Evolutionary conservation across 2,888 invertebrate species (phyloP).

Genomic region (Ophion ventricosus): DNA sequence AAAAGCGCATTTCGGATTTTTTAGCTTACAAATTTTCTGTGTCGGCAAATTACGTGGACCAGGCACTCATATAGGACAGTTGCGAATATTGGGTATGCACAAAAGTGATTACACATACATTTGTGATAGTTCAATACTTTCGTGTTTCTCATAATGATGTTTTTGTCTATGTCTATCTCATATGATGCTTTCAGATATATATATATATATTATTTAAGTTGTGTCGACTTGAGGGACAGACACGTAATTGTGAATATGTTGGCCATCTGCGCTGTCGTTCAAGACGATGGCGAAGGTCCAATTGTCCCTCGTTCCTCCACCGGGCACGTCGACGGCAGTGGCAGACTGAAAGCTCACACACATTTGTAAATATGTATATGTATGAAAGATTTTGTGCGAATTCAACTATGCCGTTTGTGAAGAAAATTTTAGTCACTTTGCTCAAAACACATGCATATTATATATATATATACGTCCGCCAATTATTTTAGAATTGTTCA

Average conservation of each 20-base stretch:
- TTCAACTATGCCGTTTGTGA: neutral
- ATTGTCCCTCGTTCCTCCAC: slow-evolving; percentile 75
- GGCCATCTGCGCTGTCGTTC: slow-evolving; percentile 81
- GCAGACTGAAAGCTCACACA: slow-evolving; percentile 9
- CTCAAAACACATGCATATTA: neutral
- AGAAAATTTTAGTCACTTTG: neutral
- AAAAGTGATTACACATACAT: too few species aligned
- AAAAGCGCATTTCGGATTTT: too few species aligned
- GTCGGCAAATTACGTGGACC: too few species aligned
- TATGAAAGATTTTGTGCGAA: neutral
- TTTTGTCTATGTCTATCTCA: too few species aligned
- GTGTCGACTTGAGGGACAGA: slow-evolving; percentile 68
- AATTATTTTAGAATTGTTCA: neutral
- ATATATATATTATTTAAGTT: too few species aligned
- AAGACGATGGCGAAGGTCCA: slow-evolving; percentile 81
- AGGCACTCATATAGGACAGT: too few species aligned
- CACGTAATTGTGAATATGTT: slow-evolving; percentile 82
- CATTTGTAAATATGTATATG: neutral
- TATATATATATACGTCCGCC: neutral
- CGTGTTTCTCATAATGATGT: too few species aligned
- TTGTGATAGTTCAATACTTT: too few species aligned
- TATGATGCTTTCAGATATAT: too few species aligned
- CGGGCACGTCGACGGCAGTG: slow-evolving; percentile 24
- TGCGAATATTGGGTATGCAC: too few species aligned
- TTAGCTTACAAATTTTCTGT: too few species aligned